Percentiles rank a stretch among this genome's conserved stretches.
Evolutionary conservation across 2,888 invertebrate species (phyloP).

Genomic region (Polyommatus icarus): DNA sequence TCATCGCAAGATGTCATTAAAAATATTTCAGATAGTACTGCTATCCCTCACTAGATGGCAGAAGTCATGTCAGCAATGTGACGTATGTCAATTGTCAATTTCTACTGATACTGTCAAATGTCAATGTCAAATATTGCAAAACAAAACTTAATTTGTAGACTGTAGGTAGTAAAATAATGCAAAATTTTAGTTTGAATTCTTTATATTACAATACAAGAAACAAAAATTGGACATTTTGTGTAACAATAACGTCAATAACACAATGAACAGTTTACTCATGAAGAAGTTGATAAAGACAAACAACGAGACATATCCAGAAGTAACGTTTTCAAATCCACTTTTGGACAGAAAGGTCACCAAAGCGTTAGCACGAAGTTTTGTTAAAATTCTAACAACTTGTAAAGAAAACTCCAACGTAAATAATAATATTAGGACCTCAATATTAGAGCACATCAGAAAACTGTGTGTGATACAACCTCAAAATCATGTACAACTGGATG

Average conservation of each 20-base stretch:
- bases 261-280: slow-evolving; percentile 63
- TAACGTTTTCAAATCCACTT: slow-evolving; percentile 61
- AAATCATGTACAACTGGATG: slow-evolving; percentile 56
- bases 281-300: slow-evolving; percentile 59
- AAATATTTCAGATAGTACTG: not conserved
- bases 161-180: too few species aligned
- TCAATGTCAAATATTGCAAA: not conserved
- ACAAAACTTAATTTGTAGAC: not conserved
- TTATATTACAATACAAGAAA: not conserved
- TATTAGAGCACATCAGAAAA: slow-evolving; percentile 62
- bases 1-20: not conserved
- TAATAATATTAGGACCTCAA: slow-evolving; percentile 55
- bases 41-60: not conserved
- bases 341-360: slow-evolving; percentile 61
- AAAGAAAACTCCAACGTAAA: slow-evolving; percentile 54
- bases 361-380: slow-evolving; percentile 62
- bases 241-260: slow-evolving; percentile 34
- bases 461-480: slow-evolving; percentile 58
- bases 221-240: not conserved
- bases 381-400: slow-evolving; percentile 59
- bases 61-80: not conserved
- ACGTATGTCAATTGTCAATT: not conserved
- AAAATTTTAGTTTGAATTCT: too few species aligned
- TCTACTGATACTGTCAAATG: not conserved
- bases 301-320: slow-evolving; percentile 54